Base-by-base conservation (phyloP, 64 coral and sea anemone species). In the Stichodactyla helianthus region DNA sequence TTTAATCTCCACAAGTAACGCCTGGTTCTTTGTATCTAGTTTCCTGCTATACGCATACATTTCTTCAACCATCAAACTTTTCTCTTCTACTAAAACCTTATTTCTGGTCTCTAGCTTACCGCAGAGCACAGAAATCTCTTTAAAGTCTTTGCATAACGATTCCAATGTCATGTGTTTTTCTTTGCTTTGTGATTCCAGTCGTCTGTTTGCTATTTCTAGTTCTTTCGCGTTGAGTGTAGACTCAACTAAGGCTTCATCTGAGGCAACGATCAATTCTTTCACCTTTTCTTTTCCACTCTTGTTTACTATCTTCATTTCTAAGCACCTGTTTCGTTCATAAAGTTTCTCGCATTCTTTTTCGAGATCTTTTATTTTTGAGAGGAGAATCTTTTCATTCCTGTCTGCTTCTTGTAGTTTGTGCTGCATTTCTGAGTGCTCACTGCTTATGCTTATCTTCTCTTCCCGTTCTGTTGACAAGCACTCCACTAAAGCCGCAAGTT, bases 1-100 rank as follows among this genome's bases (percentile, higher is more conserved):
- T 23, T 92, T 80, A 18, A 90, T 54, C 54, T 87, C 85, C 54
- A 84, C 86, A 17, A 55, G 54, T 44, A 96, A 87, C 70, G 93
- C 91, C 70, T 90, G 67, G 53, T 90, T 90, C 68, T 90, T 77
- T 20, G 50, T 82, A 19, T 96, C 91, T 52, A 96, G 82, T 79
- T 93, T 96, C n/a, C 83, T 78, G 9, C 27, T 74, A 23, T 74
- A 74, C 25, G 25, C 25, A 31, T 74, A 74, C 68, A 35, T 31
- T 74, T 74, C 68, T 74, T 74, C 68, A 74, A 74, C 68, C 68
- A 74, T 31, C 20, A 23, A 74, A 1, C 12, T 74, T 74, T 74
- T 74, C 68, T 74, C 68, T 10, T 74, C 68, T 23, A 35, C 68
- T 8, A 74, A 23, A 11, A 74, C 27, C 25, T 74, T 31, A 74